Evolutionary conservation across 2,888 invertebrate genomes (phyloP).

Genomic region (Linnaemya vulpina): DNA sequence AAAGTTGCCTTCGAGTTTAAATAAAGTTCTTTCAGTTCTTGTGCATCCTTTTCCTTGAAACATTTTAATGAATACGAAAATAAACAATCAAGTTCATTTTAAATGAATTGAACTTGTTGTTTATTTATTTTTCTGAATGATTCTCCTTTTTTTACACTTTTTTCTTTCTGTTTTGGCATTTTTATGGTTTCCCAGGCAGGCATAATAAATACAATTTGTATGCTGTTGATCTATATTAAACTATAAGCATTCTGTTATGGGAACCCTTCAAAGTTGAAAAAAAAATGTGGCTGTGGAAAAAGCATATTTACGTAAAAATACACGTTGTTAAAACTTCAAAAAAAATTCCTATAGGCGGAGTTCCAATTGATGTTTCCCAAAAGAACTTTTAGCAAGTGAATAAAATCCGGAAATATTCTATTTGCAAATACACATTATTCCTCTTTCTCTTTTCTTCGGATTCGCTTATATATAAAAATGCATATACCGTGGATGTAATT

Average conservation of each 20-base stretch:
- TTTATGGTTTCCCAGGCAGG: conserved; percentile 45
- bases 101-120: conserved; percentile 62
- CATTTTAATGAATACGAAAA: conserved; percentile 46
- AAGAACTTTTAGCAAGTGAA: too few species aligned
- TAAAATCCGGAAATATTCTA: too few species aligned
- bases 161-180: conserved; percentile 13
- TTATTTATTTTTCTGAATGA: conserved; percentile 51
- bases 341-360: too few species aligned
- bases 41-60: conserved; percentile 49
- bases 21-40: conserved; percentile 10
- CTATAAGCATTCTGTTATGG: conserved; percentile 42
- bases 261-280: conserved; percentile 10
- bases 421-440: too few species aligned
- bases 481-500: too few species aligned
- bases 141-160: neutral
- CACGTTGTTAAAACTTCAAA: neutral
- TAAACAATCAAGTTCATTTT: conserved; percentile 67
- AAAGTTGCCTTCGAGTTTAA: conserved; percentile 16
- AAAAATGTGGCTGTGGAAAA: neutral
- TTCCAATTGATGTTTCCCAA: too few species aligned
- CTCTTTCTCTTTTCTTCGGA: too few species aligned
- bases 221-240: conserved; percentile 30
- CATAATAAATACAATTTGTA: conserved; percentile 54
- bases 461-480: too few species aligned
- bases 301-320: neutral